Evolutionary conservation across 2,113 vertebrate species (phyloP).

Genomic region (Anhinga rufa): DNA sequence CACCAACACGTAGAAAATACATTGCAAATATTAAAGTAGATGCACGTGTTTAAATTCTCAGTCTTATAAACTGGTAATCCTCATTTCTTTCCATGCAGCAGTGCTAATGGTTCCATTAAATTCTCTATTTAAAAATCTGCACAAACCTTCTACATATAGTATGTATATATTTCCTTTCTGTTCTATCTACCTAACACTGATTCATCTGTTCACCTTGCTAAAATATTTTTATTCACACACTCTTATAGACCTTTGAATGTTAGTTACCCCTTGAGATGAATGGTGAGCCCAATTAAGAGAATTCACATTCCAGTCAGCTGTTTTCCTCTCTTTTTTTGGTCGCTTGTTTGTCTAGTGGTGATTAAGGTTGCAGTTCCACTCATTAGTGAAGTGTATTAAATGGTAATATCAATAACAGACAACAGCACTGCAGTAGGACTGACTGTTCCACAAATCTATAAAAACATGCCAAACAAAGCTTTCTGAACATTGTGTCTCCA

Average conservation of each 20-base stretch:
- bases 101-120: neutral
- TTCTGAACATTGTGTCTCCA: neutral
- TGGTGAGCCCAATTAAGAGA: neutral
- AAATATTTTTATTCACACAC: neutral
- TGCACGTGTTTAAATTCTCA: neutral
- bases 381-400: constrained; percentile 23
- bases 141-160: neutral
- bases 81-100: neutral
- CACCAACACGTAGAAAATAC: neutral
- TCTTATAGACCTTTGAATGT: neutral
- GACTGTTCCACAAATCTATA: neutral
- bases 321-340: neutral
- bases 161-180: neutral
- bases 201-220: neutral
- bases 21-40: neutral
- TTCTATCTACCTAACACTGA: neutral
- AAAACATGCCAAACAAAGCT: neutral
- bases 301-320: neutral
- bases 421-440: neutral
- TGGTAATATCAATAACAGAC: constrained; percentile 16
- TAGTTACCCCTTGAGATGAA: neutral
- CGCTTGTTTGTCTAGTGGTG: neutral
- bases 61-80: neutral
- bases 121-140: neutral
- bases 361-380: constrained; percentile 3